These are phyloP conservation scores for Lonchura striata DNA, from an alignment of 2,113 vertebrate species.

Conservation along the genomic window DNA sequence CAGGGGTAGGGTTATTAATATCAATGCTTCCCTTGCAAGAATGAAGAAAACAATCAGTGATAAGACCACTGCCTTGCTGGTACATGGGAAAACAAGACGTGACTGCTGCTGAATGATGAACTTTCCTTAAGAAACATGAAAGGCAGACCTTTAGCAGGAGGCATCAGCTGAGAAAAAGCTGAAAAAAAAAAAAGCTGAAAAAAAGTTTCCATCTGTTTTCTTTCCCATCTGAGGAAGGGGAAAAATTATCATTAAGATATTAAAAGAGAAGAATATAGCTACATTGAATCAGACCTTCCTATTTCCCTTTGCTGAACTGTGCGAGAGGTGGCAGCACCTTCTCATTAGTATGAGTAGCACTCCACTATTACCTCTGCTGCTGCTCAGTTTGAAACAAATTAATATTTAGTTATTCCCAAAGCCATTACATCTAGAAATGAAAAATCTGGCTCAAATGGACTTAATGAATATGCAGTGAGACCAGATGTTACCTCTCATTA, in stretches of 20 bases:
- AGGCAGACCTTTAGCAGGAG: not conserved
- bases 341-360: not conserved
- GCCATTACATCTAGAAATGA: constrained; percentile 13
- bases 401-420: constrained; percentile 18
- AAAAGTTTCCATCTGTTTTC: not conserved
- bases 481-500: constrained; percentile 41
- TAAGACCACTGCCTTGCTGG: not conserved
- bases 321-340: constrained; percentile 56
- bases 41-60: not conserved
- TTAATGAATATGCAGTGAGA: constrained; percentile 62
- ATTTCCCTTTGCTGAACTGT: not conserved
- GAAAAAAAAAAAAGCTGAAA: too few species aligned
- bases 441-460: constrained; percentile 19
- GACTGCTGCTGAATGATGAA: not conserved
- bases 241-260: not conserved
- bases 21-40: not conserved
- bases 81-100: not conserved
- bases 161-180: not conserved
- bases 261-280: not conserved
- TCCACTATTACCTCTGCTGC: not conserved
- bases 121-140: not conserved
- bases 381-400: constrained; percentile 45
- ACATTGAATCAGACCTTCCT: not conserved
- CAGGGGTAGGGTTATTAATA: not conserved
- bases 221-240: not conserved